Conservation (phyloP, 2,113 vertebrate genomes). For the Scytalopus superciliaris region DNA sequence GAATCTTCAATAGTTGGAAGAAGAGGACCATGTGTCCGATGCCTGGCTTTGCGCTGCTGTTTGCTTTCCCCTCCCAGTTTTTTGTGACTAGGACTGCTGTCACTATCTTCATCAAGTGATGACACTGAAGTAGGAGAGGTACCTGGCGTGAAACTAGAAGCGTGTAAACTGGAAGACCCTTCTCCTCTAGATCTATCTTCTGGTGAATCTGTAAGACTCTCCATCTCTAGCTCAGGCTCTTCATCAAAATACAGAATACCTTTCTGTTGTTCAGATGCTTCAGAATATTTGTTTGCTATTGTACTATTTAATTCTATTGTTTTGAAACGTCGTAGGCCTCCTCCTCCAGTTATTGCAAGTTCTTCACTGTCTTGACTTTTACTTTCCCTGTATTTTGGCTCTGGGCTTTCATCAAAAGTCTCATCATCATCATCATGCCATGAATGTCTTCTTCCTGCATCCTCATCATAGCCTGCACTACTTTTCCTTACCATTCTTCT, state of each 20-base stretch:
- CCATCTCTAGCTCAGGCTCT: slow-evolving; percentile 91
- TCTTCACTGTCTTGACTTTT: slow-evolving; percentile 85
- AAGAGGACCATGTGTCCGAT: slow-evolving; percentile 85
- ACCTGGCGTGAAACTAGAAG: slow-evolving; percentile 91
- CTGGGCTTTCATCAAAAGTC: slow-evolving; percentile 77
- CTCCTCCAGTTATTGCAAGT: slow-evolving; percentile 67
- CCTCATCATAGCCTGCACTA: slow-evolving; percentile 84
- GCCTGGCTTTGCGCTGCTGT: slow-evolving; percentile 89
- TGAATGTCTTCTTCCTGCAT: slow-evolving; percentile 79
- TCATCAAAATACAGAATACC: slow-evolving; percentile 82
- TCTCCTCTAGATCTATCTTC: slow-evolving; percentile 95
- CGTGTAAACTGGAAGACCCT: slow-evolving; percentile 93
- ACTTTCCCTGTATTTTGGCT: slow-evolving; percentile 80
- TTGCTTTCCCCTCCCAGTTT: slow-evolving; percentile 88
- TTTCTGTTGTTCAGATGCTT: slow-evolving; percentile 77
- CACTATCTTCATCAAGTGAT: slow-evolving; percentile 96
- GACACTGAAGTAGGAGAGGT: slow-evolving; percentile 96
- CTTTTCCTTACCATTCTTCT: slow-evolving; percentile 73
- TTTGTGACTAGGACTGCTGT: slow-evolving; percentile 91
- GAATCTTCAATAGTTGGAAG: slow-evolving; percentile 94
- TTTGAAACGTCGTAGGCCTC: slow-evolving; percentile 83
- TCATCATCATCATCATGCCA: slow-evolving; percentile 80
- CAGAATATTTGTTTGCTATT: slow-evolving; percentile 72
- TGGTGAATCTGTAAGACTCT: slow-evolving; percentile 92
- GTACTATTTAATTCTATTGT: slow-evolving; percentile 89